Evolutionary conservation across 1,140 invertebrate species (phyloP), one percentile per base, ranked within the genome.

Genomic region (Dinoponera quadriceps): DNA sequence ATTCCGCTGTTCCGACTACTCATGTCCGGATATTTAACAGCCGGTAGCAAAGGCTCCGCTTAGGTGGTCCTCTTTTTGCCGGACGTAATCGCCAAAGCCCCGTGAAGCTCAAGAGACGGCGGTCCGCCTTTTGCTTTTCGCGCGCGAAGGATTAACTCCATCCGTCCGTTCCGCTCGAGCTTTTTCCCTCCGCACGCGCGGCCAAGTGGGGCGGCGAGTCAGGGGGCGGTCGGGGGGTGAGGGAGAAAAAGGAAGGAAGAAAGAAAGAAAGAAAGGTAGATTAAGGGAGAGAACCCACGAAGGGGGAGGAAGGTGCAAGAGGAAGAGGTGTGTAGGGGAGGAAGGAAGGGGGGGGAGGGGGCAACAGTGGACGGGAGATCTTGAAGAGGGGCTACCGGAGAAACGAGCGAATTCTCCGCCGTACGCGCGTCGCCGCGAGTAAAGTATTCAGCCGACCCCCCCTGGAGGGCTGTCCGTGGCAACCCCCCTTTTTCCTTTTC

Each of bases 401-500:
- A 83, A 82, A 62, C 49, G 72, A 84, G 57, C 55, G 60, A 83
- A 87, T 84, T 48, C 38, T 57, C 25, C 51, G n/a, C 86, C 62
- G 72, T 71, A 72, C 48, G 74, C 55, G 69, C 68, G 69, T 83
- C 82, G 82, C 82, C 60, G 68, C 60, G 86, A 44, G 72, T 78
- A 72, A 86, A 81, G 82, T 86, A 86, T 86, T 88, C 88, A 82
- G 60, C 48, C 59, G 65, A 55, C 74, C 68, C 11, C 55, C 85
- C 73, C 85, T 54, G 62, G 27, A 57, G 74, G 57, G 75, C 83
- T 82, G 85, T 85, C 85, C 85, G 82, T 87, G 87, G 88, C 87
- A 90, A 88, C 87, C 72, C 88, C 83, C 85, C 84, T 83, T 83
- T 80, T 84, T 88, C 85, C 84, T 89, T 88, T 90, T 90, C 87